Conservation (phyloP, 2,888 invertebrate species). For the Endotricha flammealis region DNA sequence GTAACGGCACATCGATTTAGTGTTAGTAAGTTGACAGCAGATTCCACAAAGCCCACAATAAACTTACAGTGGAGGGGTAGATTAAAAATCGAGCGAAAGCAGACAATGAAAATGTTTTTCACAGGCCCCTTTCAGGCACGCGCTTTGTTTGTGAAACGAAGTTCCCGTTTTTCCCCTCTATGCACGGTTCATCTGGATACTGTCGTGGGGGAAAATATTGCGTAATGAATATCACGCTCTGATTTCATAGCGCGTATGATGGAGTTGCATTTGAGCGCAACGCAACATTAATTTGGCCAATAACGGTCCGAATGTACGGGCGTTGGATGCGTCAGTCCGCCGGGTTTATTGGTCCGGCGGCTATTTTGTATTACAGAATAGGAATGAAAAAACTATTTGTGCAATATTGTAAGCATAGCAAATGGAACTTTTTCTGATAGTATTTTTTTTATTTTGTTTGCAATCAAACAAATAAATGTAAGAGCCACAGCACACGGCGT, state of each 20-base stretch:
- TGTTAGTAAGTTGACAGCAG: conserved; percentile 43
- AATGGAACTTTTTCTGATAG: too few species aligned
- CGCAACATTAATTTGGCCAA: conserved; percentile 40
- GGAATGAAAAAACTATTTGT: too few species aligned
- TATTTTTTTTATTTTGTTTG: too few species aligned
- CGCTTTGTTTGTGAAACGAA: conserved; percentile 75
- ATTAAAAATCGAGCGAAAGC: conserved; percentile 75
- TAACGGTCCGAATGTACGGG: conserved; percentile 20
- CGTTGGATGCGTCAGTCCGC: conserved; percentile 16
- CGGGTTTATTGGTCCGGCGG: conserved; percentile 22
- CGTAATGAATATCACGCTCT: conserved; percentile 59
- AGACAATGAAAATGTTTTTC: conserved; percentile 76
- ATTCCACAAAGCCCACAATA: conserved; percentile 59
- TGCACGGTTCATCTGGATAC: conserved; percentile 63
- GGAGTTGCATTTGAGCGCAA: conserved; percentile 31
- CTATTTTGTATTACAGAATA: too few species aligned
- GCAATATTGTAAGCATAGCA: too few species aligned
- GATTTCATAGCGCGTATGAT: conserved; percentile 36
- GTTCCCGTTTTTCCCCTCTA: conserved; percentile 63
- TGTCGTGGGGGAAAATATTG: conserved; percentile 53
- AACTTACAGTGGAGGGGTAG: conserved; percentile 65
- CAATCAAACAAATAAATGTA: too few species aligned
- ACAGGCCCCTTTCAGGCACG: conserved; percentile 63
- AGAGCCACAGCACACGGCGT: too few species aligned
- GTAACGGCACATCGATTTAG: too few species aligned